A percentile compares a stretch with the other conserved stretches of the same genome.
Evolutionary conservation across 2,113 vertebrate species (phyloP).

Genomic region (Poecilia latipinna): DNA sequence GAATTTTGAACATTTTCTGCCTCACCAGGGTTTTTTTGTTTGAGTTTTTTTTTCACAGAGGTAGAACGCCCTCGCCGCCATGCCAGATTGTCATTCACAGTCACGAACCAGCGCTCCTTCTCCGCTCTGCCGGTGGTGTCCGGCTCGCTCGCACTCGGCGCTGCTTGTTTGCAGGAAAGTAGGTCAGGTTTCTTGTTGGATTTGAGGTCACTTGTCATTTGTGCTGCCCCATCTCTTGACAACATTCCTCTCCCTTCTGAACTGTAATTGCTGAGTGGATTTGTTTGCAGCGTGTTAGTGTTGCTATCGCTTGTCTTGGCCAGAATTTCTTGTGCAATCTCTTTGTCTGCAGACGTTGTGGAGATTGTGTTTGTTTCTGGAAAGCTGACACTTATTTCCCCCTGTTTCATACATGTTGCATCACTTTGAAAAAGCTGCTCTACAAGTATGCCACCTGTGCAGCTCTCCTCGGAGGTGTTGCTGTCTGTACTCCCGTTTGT

Average conservation of each 20-base stretch:
- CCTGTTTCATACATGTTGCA: conserved; percentile 1
- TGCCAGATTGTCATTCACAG: conserved; percentile 62
- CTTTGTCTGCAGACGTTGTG: not conserved
- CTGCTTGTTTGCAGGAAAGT: conserved; percentile 15
- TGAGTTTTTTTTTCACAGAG: conserved; percentile 69
- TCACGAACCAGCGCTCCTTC: conserved; percentile 81
- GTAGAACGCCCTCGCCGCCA: conserved; percentile 2
- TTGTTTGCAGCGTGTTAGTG: conserved; percentile 5
- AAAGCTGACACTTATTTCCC: not conserved
- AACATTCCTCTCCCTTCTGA: conserved; percentile 8
- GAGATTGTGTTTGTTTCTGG: conserved; percentile 1
- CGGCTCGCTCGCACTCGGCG: conserved; percentile 8
- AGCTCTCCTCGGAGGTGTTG: conserved; percentile 4
- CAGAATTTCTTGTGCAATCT: conserved; percentile 8
- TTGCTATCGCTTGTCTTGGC: not conserved
- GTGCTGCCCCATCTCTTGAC: conserved; percentile 1
- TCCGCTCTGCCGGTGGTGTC: conserved; percentile 36
- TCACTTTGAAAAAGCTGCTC: not conserved
- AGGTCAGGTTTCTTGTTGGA: conserved; percentile 19
- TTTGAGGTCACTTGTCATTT: conserved; percentile 21
- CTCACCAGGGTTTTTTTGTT: conserved; percentile 57
- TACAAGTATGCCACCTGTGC: not conserved
- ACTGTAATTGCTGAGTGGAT: conserved; percentile 4
- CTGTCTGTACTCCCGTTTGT: conserved; percentile 9
- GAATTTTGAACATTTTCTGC: conserved; percentile 8